Evolutionary conservation across 64 coral and sea anemone genomes (phyloP), one percentile per base, ranked within the genome.

Genomic region (Montipora capricornis): DNA sequence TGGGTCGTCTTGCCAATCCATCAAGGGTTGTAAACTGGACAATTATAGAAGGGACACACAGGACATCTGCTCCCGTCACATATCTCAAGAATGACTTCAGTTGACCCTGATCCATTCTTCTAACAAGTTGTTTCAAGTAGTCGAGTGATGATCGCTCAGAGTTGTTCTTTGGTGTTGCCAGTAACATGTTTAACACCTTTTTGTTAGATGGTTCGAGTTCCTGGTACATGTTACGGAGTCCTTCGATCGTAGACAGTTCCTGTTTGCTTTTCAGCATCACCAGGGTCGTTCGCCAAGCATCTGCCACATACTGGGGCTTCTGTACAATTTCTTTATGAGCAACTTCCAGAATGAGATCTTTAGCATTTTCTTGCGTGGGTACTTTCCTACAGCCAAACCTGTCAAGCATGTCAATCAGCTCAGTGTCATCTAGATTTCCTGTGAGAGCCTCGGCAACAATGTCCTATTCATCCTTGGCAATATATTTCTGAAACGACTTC

Each of bases 1-100:
- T 47, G 9, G 88, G 76, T 9, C 88, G 6, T 80, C 88, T 90
- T 17, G 71, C 88, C 10, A 90, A 61, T 67, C 88, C 77, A 46
- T 75, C 71, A 0, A 49, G n/a, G 55, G 13, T 59, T 26, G 70
- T 26, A 55, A 88, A 76, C 51, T 76, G 68, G 26, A 88, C 86
- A 9, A 9, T 6, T 26, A 76, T 76, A 45, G 7, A 13, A 13
- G 74, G 74, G 7, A 78, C 76, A 49, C 76, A 78, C 2, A 78
- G 11, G 4, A 49, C 76, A 49, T 48, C 15, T 4, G 76, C 76
- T 0, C 45, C 76, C 15, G 46, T 78, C 6, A 78, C 45, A 49
- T 19, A 78, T 47, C 80, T 66, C 24, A 68, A 67, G 60, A 68
- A 66, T 13, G 24, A 45, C 4, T 67, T 83, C 4, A 66, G 37